Evolutionary conservation across 2,888 invertebrate species (phyloP), one percentile per base, ranked within the genome.

Genomic region (Netelia inedita): DNA sequence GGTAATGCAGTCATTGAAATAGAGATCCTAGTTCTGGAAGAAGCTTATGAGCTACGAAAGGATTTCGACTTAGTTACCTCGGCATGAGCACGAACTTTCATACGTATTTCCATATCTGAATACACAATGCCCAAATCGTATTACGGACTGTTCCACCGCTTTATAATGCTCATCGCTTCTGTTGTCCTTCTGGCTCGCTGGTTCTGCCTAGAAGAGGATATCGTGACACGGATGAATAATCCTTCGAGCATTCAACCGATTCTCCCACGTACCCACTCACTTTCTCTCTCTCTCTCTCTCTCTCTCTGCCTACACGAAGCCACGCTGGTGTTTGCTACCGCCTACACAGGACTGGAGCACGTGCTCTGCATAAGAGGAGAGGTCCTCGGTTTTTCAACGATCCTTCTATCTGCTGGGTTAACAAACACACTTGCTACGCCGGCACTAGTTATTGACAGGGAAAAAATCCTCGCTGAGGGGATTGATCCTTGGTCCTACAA

Each of bases 171-270:
- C 16, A 43, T 6, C 46, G 68, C 83, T 63, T 61, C 73, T 57
- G 75, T 57, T 75, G 72, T 72, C 81, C 81, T 84, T 69, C 72
- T 81, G 66, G 68, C 81, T 78, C 80, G 84, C 68, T 78, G 76
- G 63, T 43, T 46, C 35, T 81, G 74, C 79, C 79, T 73, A 73
- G 76, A 72, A 84, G 81, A 85, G 74, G 74, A 85, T 85, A 85
- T 85, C 79, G 75, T 74, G 74, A 74, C 73, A 79, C 82, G 82
- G 74, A 85, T 85, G 78, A 85, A 85, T 81, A 81, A 84, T 84
- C 78, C 78, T 69, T 1, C 46, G 73, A 84, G 84, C 84, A 80
- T 84, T 84, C 84, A 84, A 84, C 81, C 81, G 81, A 73, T 73
- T 76, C 55, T 19, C 55, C 69, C 50, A 61, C 63, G 41, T 57